Base-by-base conservation (phyloP, 2,797 vertebrate species). In the Spinus olivaceus region DNA sequence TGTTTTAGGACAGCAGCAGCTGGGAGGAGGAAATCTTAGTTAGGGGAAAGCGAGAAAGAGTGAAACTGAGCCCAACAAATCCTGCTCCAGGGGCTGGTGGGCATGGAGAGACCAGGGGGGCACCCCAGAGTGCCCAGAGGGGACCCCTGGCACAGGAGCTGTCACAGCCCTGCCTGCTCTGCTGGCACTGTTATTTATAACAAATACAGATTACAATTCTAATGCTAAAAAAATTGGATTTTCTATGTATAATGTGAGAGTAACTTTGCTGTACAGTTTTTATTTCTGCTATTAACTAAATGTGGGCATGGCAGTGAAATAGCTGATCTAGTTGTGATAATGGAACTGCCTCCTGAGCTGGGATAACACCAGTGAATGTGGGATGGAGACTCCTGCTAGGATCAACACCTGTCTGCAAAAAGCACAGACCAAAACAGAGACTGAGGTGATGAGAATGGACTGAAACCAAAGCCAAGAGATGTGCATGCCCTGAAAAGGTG, bases 11-110 rank as follows among this genome's bases (percentile, higher is more conserved):
- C 3, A 50, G 69, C 51, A 39, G 23, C 8, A 24, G 2, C 7
- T 6, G 14, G 25, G 35, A 83, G 17, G 19, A 67, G 24, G 25
- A 66, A 44, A 70, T 61, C 14, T 6, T 12, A 21, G 24, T 9
- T 9, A 12, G 22, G 32, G 12, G 4, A 30, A 33, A 20, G 33
- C 4, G 9, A 59, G 25, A 27, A 60, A 12, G 18, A 35, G 19
- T 1, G 6, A 46, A 64, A 59, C 1, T 1, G 20, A 63, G 6
- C 4, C 28, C 22, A 53, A 65, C 28, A 24, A 53, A 70, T 37
- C 0, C 10, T 14, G 42, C 24, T 44, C 3, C 8, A 8, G 17
- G 5, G 7, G 2, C 20, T 46, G 0, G 1, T 1, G 4, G 25
- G 16, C 24, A 15, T 2, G 0, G 3, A 63, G 39, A 28, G 1